Percentiles rank a stretch among this genome's conserved stretches.
phyloP scores from a whole-genome alignment of 2,888 invertebrate genomes.

The Ormyrus rosae region DNA sequence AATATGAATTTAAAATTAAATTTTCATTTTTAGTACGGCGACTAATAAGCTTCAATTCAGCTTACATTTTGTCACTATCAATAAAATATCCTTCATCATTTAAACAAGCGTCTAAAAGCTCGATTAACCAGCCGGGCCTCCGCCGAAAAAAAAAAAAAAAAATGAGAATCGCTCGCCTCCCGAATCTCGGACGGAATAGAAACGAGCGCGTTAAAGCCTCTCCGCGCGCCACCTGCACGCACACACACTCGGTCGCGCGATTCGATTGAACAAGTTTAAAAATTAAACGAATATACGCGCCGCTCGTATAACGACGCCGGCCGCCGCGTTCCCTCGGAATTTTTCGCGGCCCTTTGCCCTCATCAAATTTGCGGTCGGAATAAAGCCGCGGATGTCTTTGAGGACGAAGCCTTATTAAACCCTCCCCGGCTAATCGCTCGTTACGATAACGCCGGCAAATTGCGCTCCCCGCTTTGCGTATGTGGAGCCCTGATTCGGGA shows the following conservation, averaged over 20 bases:
- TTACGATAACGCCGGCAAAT: slow-evolving; percentile 48
- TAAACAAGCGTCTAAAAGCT: no score
- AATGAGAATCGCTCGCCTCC: not conserved
- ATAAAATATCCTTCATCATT: no score
- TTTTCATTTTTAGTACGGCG: no score
- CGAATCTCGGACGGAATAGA: not conserved
- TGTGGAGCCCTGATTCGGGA: no score
- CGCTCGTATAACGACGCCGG: not conserved
- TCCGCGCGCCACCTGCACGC: no score
- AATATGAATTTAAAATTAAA: no score
- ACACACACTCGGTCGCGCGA: not conserved
- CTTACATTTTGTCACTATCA: no score
- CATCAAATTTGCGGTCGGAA: slow-evolving; percentile 47
- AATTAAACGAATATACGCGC: slow-evolving; percentile 16
- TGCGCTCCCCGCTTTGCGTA: not conserved
- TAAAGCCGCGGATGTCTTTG: slow-evolving; percentile 36
- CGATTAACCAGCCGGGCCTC: no score
- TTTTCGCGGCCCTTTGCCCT: not conserved
- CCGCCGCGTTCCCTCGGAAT: not conserved
- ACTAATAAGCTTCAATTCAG: no score
- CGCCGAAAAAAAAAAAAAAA: not conserved
- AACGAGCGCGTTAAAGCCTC: no score
- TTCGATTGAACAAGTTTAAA: slow-evolving; percentile 21
- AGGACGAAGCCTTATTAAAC: slow-evolving; percentile 21
- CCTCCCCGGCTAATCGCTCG: slow-evolving; percentile 40